Percentiles rank a stretch among this genome's conserved stretches.
Conservation (phyloP, 2,113 vertebrate genomes). For the Tichodroma muraria region DNA sequence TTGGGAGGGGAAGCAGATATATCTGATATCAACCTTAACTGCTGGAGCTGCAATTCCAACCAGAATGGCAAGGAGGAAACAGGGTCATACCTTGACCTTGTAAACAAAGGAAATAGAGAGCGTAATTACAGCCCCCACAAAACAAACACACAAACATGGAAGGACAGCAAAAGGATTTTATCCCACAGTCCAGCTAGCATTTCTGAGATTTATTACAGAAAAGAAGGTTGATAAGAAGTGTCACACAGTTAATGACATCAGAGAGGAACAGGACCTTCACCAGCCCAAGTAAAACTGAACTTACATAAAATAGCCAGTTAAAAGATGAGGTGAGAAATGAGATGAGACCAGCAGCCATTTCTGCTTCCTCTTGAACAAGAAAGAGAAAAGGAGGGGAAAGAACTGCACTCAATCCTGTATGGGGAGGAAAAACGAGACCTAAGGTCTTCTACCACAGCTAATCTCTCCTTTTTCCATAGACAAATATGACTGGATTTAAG, state of each 20-base stretch:
- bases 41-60: background rate
- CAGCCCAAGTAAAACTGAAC: background rate
- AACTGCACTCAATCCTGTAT: background rate
- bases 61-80: background rate
- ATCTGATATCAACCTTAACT: background rate
- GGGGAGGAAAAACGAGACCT: background rate
- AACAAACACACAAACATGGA: background rate
- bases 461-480: background rate
- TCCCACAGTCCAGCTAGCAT: background rate
- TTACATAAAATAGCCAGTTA: background rate
- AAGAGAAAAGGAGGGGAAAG: background rate
- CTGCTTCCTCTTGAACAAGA: background rate
- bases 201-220: background rate
- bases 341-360: background rate
- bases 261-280: background rate
- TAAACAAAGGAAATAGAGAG: background rate
- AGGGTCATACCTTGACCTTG: background rate
- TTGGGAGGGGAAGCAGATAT: background rate
- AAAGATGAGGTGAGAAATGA: background rate
- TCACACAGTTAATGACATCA: background rate
- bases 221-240: background rate
- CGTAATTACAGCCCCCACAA: background rate
- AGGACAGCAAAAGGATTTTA: background rate
- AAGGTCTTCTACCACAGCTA: background rate
- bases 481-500: background rate